Base-by-base conservation (phyloP, 2,797 vertebrate species). In the Diplodus puntazzo region DNA sequence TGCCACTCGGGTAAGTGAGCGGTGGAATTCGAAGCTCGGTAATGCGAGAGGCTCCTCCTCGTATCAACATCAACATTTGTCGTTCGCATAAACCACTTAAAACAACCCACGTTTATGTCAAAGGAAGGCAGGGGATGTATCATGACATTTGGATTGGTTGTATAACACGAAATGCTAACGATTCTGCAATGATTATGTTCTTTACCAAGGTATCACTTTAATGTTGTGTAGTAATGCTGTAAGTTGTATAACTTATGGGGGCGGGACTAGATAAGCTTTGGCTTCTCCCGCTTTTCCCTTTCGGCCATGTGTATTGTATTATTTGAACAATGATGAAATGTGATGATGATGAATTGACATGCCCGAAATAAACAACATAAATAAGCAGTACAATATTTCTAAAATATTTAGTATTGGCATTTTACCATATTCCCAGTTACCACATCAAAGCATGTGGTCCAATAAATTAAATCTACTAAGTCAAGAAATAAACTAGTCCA, bases 1-100 rank as follows among this genome's bases (percentile, higher is more conserved):
- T 83, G 70, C 69, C 73, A 55, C 65, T 66, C 52, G 64, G 53
- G 66, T 42, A 53, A 76, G 67, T 79, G 61, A 81, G 78, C 73
- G 76, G 67, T 72, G 60, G 62, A 85, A 89, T 60, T 61, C 21
- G 27, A 76, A 49, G 42, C 27, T 30, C 16, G 69, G 50, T 79
- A 77, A 90, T 73, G 59, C 46, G 73, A 88, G 72, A 73, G 13
- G 50, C 54, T 61, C 23, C 21, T 13, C 25, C 48, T 9, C 23
- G 49, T 11, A 58, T 79, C 49, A 70, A 20, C 50, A 70, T 13
- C 50, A 61, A 50, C 30, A 42, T 85, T 69, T 25, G 39, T 65
- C 4, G 3, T 55, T 69, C 43, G 55, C 42, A 55, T n/a, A 21
- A 70, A 57, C 8, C 11, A 55, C 48, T 64, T 63, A 55, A 69